phyloP scores from a whole-genome alignment of 1,140 invertebrate species.

The Proctacanthus coquilletti region DNA sequence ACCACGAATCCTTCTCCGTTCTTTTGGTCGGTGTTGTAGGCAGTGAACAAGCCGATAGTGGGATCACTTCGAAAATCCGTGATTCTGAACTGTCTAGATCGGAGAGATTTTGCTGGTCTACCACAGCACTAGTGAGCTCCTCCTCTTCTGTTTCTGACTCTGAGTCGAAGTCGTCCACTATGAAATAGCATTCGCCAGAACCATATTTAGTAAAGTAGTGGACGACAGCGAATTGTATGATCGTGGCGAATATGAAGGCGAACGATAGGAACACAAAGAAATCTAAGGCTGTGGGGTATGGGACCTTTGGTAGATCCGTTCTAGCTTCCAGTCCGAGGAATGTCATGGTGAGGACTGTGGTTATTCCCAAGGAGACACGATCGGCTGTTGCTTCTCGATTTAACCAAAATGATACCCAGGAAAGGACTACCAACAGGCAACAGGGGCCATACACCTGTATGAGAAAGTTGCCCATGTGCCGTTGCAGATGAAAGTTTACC shows the following conservation, averaged over 20 bases:
- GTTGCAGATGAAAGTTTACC: conserved; percentile 67
- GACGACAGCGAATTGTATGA: conserved; percentile 74
- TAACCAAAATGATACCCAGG: conserved; percentile 85
- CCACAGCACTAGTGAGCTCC: too few species aligned
- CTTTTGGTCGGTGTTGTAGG: conserved; percentile 13
- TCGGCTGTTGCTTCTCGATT: conserved; percentile 80
- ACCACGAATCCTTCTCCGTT: neutral
- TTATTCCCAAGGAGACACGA: conserved; percentile 69
- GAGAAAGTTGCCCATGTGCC: conserved; percentile 76
- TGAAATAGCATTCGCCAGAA: conserved; percentile 70
- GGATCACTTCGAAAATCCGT: conserved; percentile 26
- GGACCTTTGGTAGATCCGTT: conserved; percentile 72
- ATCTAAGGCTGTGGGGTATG: conserved; percentile 75
- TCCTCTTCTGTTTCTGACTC: conserved; percentile 43
- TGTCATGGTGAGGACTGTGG: conserved; percentile 77
- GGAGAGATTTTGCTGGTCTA: conserved; percentile 11
- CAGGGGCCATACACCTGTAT: conserved; percentile 83
- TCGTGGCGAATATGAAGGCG: conserved; percentile 74
- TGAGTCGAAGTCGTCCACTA: conserved; percentile 40
- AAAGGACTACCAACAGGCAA: conserved; percentile 64
- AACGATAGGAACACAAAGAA: conserved; percentile 79
- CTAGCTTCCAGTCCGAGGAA: conserved; percentile 73
- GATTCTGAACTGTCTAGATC: conserved; percentile 22
- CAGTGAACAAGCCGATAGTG: conserved; percentile 22
- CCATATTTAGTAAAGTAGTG: conserved; percentile 84